Evolutionary conservation across 2,888 invertebrate genomes (phyloP).

Genomic region (Cyaniris semiargus): DNA sequence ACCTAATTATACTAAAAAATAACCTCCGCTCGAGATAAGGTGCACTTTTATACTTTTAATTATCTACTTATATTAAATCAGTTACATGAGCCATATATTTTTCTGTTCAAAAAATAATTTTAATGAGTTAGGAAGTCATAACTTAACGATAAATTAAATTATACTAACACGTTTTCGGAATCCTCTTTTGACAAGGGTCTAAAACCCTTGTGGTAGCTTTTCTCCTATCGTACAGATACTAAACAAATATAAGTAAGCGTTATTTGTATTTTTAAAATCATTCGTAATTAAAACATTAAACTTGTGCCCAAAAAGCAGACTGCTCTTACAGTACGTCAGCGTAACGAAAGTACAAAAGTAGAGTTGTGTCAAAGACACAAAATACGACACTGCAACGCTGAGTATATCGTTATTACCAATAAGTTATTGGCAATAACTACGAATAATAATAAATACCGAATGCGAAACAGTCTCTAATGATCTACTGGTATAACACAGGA

Average conservation of each 20-base stretch:
- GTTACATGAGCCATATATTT: background rate
- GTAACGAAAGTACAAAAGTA: too few species aligned
- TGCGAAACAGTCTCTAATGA: too few species aligned
- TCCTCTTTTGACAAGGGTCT: constrained; percentile 2
- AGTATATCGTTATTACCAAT: too few species aligned
- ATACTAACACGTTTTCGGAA: background rate
- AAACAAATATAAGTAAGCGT: background rate
- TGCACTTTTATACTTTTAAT: background rate
- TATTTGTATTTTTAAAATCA: background rate
- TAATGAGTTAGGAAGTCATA: background rate
- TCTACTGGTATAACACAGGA: too few species aligned
- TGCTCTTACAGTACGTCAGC: too few species aligned
- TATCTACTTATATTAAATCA: background rate
- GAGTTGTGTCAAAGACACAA: too few species aligned
- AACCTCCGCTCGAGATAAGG: background rate
- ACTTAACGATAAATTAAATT: background rate
- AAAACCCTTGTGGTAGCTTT: background rate
- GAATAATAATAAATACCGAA: too few species aligned
- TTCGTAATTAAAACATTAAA: too few species aligned
- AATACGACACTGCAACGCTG: too few species aligned
- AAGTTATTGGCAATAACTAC: too few species aligned
- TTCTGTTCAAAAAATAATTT: background rate
- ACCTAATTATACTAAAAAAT: constrained; percentile 7
- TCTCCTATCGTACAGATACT: background rate
- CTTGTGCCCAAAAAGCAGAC: too few species aligned